Base-by-base conservation (phyloP, 2,113 vertebrate species). In the Oreochromis aureus region DNA sequence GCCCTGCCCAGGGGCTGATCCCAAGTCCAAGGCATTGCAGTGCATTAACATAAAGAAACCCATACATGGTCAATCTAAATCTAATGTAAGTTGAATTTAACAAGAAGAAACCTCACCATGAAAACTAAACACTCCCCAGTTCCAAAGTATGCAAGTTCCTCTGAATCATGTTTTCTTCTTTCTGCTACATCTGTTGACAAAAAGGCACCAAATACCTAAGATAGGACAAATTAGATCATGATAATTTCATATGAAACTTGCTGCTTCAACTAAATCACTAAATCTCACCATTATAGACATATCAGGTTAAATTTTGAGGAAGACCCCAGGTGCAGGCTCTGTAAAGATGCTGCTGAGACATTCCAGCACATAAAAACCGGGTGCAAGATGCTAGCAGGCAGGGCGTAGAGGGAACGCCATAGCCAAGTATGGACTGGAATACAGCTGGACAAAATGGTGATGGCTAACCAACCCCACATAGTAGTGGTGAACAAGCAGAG, bases 81-180 rank as follows among this genome's bases (percentile, higher is more conserved):
- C 2, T 6, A 22, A 32, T 5, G 30, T 30, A 30, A 30, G 30
- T 30, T 30, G 30, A 30, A 30, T 30, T 30, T 5, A 30, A 30
- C 30, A 34, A 8, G 11, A 36, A 36, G 18, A 56, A 56, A 15
- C 1, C 3, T 97, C 89, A 97, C 97, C 7, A 92, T 97, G 81
- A 98, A 98, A 84, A 98, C 97, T 51, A 98, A 98, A 90, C 97
- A 97, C 90, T 98, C 97, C 36, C 96, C 97, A 2, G 97, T 98
- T 88, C 97, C 97, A 87, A 98, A 98, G 86, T 97, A 98, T n/a
- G 86, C 76, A 0, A 95, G 80, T 4, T 86, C 89, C 5, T 91
- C 85, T 1, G 95, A 92, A 0, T 92, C 94, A 11, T 84, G 41
- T 85, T 95, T 97, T 22, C 91, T 97, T 84, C 97, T 96, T 90